A percentile compares a stretch with the other conserved stretches of the same genome.
Conservation (phyloP, 2,888 invertebrate genomes). For the Onchidella celtica region DNA sequence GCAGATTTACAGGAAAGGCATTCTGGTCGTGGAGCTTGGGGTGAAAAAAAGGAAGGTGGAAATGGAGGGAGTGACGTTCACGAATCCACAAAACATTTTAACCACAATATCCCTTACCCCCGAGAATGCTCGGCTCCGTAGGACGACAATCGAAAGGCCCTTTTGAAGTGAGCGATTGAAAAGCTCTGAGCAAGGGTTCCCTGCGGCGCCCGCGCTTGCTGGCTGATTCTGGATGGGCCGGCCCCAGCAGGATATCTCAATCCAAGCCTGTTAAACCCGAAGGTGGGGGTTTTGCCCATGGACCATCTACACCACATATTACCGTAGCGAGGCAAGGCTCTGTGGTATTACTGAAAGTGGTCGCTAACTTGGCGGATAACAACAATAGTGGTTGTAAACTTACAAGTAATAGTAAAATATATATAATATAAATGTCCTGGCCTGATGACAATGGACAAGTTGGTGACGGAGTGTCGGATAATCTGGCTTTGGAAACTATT, state of each 20-base stretch:
- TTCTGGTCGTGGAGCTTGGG: background rate
- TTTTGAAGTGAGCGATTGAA: background rate
- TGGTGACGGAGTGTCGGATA: no score
- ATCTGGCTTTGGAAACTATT: no score
- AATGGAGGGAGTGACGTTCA: constrained; percentile 16
- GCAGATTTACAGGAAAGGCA: background rate
- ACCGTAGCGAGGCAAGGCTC: no score
- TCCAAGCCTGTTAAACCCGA: background rate
- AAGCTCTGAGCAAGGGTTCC: background rate
- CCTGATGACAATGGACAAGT: no score
- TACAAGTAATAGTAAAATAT: no score
- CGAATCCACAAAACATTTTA: constrained; percentile 9
- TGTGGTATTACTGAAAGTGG: no score
- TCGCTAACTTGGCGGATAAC: no score
- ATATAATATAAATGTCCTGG: no score
- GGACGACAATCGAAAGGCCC: background rate
- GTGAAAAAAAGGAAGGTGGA: background rate
- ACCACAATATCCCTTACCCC: constrained; percentile 36
- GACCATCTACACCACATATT: no score
- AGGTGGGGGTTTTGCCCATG: background rate
- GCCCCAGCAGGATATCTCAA: background rate
- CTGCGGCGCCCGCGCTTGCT: background rate
- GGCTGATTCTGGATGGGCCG: background rate
- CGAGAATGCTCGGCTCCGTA: background rate
- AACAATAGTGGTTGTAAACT: no score